Percentiles rank a stretch among this genome's conserved stretches.
These are phyloP conservation scores for Triplophysa tibetana DNA, from an alignment of 2,113 vertebrate genomes.

Conservation along the genomic window DNA sequence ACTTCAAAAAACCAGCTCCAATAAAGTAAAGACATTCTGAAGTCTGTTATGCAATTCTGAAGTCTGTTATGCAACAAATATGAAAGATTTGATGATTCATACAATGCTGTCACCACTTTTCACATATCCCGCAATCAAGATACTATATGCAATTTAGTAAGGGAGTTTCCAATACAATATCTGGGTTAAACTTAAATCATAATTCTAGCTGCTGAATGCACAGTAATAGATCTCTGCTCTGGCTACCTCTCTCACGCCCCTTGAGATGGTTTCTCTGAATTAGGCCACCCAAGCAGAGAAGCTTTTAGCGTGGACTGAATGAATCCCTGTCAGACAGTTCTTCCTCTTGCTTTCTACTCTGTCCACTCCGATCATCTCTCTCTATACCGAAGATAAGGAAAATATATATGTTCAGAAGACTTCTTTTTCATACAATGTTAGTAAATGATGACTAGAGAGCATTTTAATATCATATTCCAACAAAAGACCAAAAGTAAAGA, in stretches of 20 bases:
- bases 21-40: too few relatives aligned
- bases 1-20: too few relatives aligned
- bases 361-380: background rate
- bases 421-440: background rate
- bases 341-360: constrained; percentile 14
- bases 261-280: constrained; percentile 32
- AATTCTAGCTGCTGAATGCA: background rate
- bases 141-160: background rate
- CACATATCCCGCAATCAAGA: background rate
- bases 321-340: constrained; percentile 31
- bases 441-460: too few relatives aligned
- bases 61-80: background rate
- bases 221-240: constrained; percentile 9
- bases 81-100: background rate
- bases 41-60: too few relatives aligned
- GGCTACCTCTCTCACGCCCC: constrained; percentile 4
- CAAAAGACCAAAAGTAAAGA: too few relatives aligned
- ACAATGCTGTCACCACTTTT: background rate
- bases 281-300: constrained; percentile 45
- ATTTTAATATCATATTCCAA: too few relatives aligned
- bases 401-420: background rate
- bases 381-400: background rate
- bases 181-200: background rate
- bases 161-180: background rate
- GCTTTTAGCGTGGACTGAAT: constrained; percentile 49